phyloP scores from a whole-genome alignment of 1,140 invertebrate species.

The Drosophila ambigua region DNA sequence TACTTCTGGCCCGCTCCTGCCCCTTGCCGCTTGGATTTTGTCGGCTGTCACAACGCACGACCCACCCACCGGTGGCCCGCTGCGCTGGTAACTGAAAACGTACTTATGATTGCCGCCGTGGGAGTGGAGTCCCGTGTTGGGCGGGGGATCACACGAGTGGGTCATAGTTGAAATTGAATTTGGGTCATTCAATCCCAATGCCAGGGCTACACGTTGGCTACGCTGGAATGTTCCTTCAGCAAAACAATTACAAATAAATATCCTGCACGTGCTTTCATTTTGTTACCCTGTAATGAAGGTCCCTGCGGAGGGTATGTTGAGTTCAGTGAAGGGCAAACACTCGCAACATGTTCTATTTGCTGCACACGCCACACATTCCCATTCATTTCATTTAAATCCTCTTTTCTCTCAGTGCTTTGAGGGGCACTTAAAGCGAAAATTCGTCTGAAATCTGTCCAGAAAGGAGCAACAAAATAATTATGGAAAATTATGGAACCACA shows the following conservation, averaged over 20 bases:
- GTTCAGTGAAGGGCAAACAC: no score
- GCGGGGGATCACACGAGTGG: constrained; percentile 23
- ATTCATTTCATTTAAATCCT: not conserved
- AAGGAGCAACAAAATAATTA: constrained; percentile 49
- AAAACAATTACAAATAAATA: constrained; percentile 27
- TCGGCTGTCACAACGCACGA: constrained; percentile 10
- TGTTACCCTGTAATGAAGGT: no score
- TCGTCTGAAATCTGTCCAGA: constrained; percentile 15
- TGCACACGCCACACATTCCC: not conserved
- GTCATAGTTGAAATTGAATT: constrained; percentile 68
- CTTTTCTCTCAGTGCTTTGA: not conserved
- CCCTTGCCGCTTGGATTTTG: constrained; percentile 13
- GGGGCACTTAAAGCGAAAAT: not conserved
- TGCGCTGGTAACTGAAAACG: constrained; percentile 79
- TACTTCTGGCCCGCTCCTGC: constrained; percentile 5
- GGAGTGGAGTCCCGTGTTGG: not conserved
- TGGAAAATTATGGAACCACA: constrained; percentile 54
- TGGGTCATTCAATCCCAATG: constrained; percentile 69
- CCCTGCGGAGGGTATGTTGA: no score
- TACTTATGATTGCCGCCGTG: constrained; percentile 61
- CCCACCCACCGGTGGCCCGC: constrained; percentile 46
- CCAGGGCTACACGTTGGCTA: constrained; percentile 21
- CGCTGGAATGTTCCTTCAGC: not conserved
- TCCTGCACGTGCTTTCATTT: constrained; percentile 37
- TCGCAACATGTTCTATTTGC: no score